Percentiles rank a stretch among this genome's conserved stretches.
Conservation (phyloP, 92 coral and sea anemone species). For the Umimayanthus kanabou region DNA sequence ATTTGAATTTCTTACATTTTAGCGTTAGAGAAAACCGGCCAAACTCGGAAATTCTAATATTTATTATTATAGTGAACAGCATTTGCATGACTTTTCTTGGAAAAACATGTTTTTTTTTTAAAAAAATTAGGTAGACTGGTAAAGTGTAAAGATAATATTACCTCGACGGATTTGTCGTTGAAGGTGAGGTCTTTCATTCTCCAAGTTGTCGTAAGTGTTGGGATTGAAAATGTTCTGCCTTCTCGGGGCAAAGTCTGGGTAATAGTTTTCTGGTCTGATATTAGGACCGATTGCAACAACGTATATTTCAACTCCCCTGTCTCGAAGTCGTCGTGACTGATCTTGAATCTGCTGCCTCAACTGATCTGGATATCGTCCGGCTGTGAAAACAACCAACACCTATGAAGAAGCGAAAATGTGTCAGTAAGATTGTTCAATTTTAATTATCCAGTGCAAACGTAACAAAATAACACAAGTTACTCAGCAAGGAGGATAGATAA, state of each 20-base stretch:
- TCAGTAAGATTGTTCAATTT: neutral
- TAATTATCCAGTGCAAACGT: too few relatives aligned
- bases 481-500: too few relatives aligned
- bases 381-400: conserved; percentile 1
- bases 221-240: conserved; percentile 48
- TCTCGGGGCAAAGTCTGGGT: conserved; percentile 15
- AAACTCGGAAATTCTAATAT: too few relatives aligned
- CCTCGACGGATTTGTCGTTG: neutral
- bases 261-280: conserved; percentile 33
- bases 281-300: conserved; percentile 62
- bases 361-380: neutral
- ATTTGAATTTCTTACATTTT: too few relatives aligned
- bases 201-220: conserved; percentile 50
- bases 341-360: conserved; percentile 25
- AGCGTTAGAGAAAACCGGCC: too few relatives aligned
- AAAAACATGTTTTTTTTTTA: too few relatives aligned
- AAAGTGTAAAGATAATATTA: neutral
- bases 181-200: conserved; percentile 38
- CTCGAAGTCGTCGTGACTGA: conserved; percentile 45
- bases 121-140: too few relatives aligned
- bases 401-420: neutral
- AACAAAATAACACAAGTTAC: too few relatives aligned
- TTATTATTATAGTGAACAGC: too few relatives aligned
- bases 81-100: too few relatives aligned
- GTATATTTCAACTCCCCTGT: conserved; percentile 67